Base-by-base conservation (phyloP, 2,797 vertebrate genomes). In the Galagoides demidoff region DNA sequence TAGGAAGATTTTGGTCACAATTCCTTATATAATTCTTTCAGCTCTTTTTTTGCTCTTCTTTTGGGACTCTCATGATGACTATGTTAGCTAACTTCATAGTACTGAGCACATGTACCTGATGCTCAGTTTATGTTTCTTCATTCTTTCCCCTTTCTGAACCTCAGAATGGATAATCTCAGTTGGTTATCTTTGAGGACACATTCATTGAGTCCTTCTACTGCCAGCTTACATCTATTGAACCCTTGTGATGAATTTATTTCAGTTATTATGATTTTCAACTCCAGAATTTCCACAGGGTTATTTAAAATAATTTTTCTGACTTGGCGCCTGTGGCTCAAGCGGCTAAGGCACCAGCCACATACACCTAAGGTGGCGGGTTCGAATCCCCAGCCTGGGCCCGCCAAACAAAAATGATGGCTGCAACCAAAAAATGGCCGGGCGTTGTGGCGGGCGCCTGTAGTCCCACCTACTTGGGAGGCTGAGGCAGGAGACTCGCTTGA, bases 261-360 rank as follows among this genome's bases (percentile, higher is more conserved):
- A 77, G 82, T 34, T 79, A 71, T 71, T 23, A 20, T 20, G 71
- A 25, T 71, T 79, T 70, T 81, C 39, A 71, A 93, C 14, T 63
- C 74, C 64, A 87, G 64, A 87, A 63, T 52, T 92, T 86, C 49
- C 77, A 70, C 64, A 76, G n/a, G 45, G 10, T 92, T 84, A 59
- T 84, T 78, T 66, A 76, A 73, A 83, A 34, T 91, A 73, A 83
- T 63, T n/a, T n/a, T n/a, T n/a, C n/a, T n/a, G n/a, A n/a, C n/a
- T n/a, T n/a, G n/a, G n/a, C n/a, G n/a, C n/a, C n/a, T n/a, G n/a
- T n/a, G n/a, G n/a, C n/a, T n/a, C n/a, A n/a, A n/a, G n/a, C n/a
- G n/a, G n/a, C n/a, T n/a, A n/a, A n/a, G n/a, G n/a, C n/a, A n/a
- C n/a, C n/a, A n/a, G n/a, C n/a, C n/a, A n/a, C n/a, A n/a, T n/a